Base-by-base conservation (phyloP, 2,888 invertebrate genomes). In the Cybosia mesomella region DNA sequence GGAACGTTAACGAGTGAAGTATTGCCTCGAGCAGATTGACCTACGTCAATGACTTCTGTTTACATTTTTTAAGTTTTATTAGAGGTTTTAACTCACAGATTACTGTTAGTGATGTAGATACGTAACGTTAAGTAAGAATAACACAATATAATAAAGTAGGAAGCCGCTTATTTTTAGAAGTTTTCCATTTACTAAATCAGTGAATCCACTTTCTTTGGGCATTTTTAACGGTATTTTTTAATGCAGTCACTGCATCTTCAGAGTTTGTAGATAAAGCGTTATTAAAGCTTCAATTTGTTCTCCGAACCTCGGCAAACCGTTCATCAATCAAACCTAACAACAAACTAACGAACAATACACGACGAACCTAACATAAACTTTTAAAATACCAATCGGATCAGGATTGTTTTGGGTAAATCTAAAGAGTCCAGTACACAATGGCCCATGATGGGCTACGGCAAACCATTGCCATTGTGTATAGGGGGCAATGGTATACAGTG, bases 61-160 rank as follows among this genome's bases (percentile, higher is more conserved):
- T 49, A 49, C 49, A 49, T n/a, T 49, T 49, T 39, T 49, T 49
- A n/a, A 49, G n/a, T 49, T 49, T 49, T 49, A 49, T 43, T 49
- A 49, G n/a, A 18, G 8, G n/a, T 49, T 9, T 49, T n/a, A 49
- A 49, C 49, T 49, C n/a, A 36, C 36, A n/a, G 9, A 7, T n/a
- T n/a, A n/a, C 43, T 43, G 18, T 39, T 39, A 39, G 15, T 18
- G 5, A 43, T 18, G 0, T 43, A 43, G 1, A 18, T 18, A 43
- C 5, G 5, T n/a, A 49, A 28, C 1, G 7, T n/a, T 3, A 36
- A 13, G 1, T n/a, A 49, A 49, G 49, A 49, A 18, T 43, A 43
- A 18, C 18, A 18, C n/a, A 49, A n/a, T 49, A 49, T 49, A 49
- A 49, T 49, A 49, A 9, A 49, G n/a, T n/a, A n/a, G 49, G n/a